Base-by-base conservation (phyloP, 2,888 invertebrate genomes). In the Blastobasis adustella region DNA sequence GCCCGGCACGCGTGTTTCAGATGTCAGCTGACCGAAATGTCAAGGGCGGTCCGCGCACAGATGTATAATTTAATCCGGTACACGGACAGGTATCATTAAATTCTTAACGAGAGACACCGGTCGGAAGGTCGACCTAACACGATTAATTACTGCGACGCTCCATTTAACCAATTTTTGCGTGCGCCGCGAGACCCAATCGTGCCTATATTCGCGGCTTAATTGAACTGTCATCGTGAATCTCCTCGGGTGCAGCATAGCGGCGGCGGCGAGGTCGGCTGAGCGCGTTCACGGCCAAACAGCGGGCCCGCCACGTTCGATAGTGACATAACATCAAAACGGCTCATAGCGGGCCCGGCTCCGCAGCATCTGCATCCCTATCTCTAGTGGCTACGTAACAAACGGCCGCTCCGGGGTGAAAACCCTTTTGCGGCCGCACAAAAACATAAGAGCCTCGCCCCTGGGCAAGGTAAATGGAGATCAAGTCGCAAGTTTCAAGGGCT, bases 301-400 rank as follows among this genome's bases (percentile, higher is more conserved):
- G 76, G 73, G 71, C 69, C 73, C 73, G 71, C 62, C 75, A 76
- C 80, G 83, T 73, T 84, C 83, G 73, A 85, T 86, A 85, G 81
- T 83, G 82, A 81, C 78, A 82, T 84, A 82, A 82, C 76, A 79
- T 74, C 75, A 68, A 73, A 82, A 79, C 79, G 72, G 73, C 73
- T 75, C 76, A 71, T 73, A 76, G 76, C 76, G 76, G 74, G 71
- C 77, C 73, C 77, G 75, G 79, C 78, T 74, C 79, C 81, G 76
- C 85, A 86, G 86, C 85, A 77, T 78, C 83, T 82, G 86, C 85
- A 77, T 78, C 83, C 82, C 83, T 82, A 83, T 82, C 82, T 81
- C 76, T 78, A 79, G 74, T 73, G 75, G 69, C 80, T 80, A 82
- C 77, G 81, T 79, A 82, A 73, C 72, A 71, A 69, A 71, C 76